Conservation (phyloP, 2,113 vertebrate genomes). For the Corythaeola cristata region DNA sequence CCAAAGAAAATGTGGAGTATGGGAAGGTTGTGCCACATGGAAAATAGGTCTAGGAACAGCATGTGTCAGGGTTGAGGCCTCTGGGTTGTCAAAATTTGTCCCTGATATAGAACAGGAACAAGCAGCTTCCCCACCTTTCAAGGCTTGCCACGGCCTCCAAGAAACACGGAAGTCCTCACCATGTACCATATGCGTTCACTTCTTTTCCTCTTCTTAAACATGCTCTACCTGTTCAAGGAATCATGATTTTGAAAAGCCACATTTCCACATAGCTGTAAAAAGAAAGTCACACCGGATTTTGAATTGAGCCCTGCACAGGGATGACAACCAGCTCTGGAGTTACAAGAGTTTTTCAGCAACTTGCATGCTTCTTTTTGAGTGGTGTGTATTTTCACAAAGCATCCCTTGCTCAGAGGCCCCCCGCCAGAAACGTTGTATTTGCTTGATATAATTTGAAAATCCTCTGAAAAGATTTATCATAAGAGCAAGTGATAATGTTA, state of each 20-base stretch:
- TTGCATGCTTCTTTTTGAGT: neutral
- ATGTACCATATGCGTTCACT: neutral
- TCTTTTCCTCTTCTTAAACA: neutral
- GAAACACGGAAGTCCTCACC: neutral
- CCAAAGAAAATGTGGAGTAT: neutral
- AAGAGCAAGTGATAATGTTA: constrained; percentile 1
- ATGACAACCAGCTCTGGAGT: neutral
- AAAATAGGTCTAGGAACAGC: neutral
- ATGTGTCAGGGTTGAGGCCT: neutral
- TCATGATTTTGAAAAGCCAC: neutral
- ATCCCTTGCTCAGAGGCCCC: neutral
- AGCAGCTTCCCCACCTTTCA: neutral
- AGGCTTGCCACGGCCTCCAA: neutral
- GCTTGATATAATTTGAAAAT: constrained; percentile 4
- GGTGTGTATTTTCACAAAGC: neutral
- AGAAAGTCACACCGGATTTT: neutral
- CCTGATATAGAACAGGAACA: neutral
- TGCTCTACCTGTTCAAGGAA: neutral
- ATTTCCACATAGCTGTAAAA: neutral
- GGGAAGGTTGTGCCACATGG: neutral
- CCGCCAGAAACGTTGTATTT: neutral
- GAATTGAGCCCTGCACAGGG: neutral
- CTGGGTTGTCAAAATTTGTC: neutral
- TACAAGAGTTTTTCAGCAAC: neutral
- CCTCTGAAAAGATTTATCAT: neutral